Evolutionary conservation across 2,888 invertebrate species (phyloP).

Genomic region (Pelosia muscerda): DNA sequence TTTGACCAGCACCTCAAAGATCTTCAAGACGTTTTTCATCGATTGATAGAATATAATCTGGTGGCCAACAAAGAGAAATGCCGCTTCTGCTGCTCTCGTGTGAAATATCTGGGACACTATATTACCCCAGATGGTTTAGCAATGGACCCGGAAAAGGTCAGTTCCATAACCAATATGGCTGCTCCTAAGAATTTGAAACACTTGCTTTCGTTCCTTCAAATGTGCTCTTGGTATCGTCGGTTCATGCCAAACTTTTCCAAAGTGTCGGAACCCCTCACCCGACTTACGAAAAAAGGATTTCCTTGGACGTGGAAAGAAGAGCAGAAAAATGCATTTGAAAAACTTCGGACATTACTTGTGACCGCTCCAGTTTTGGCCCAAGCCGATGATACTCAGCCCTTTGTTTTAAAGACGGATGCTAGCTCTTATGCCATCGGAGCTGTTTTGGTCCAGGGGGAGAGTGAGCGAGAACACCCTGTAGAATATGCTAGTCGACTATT

Average conservation of each 20-base stretch:
- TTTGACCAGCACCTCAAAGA: background rate
- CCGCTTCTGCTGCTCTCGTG: background rate
- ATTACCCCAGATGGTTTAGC: background rate
- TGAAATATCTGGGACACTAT: background rate
- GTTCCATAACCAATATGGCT: background rate
- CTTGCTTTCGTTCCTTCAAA: background rate
- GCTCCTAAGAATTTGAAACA: background rate
- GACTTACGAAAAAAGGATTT: background rate
- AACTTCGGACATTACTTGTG: slow-evolving; percentile 17
- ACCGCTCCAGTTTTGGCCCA: slow-evolving; percentile 28
- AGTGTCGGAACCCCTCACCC: background rate
- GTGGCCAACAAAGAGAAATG: background rate
- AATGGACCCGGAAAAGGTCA: background rate
- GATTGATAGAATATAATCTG: background rate
- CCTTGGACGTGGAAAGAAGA: slow-evolving; percentile 31
- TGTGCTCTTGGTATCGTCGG: background rate
- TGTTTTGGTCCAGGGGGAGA: slow-evolving; percentile 28
- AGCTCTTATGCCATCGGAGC: slow-evolving; percentile 30
- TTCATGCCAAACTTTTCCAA: background rate
- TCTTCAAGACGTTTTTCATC: background rate
- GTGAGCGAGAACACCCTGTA: slow-evolving; percentile 15
- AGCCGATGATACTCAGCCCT: slow-evolving; percentile 18
- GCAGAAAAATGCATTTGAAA: slow-evolving; percentile 25
- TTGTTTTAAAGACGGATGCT: slow-evolving; percentile 22
- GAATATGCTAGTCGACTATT: slow-evolving; percentile 23